A percentile compares a stretch with the other conserved stretches of the same genome.
Evolutionary conservation across 1,140 invertebrate genomes (phyloP).

Genomic region (Harpegnathos saltator): DNA sequence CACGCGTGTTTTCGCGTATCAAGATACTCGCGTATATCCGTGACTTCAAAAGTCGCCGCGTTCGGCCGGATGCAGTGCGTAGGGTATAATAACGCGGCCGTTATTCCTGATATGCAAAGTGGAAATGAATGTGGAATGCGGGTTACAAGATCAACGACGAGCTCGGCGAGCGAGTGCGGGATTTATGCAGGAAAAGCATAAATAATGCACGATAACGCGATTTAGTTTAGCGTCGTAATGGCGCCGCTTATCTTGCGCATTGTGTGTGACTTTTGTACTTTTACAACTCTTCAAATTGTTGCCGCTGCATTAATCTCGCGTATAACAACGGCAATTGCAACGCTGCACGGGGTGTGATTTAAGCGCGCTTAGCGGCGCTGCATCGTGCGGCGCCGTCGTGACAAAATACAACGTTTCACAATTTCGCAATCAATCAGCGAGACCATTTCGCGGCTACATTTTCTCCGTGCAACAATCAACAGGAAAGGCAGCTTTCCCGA

Average conservation of each 20-base stretch:
- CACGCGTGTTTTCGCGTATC: conserved; percentile 3
- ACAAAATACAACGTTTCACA: neutral
- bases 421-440: too few species aligned
- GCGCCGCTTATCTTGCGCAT: conserved; percentile 22
- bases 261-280: neutral
- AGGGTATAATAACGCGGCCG: conserved; percentile 38
- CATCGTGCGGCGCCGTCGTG: neutral
- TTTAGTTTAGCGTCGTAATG: conserved; percentile 31
- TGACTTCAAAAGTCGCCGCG: conserved; percentile 24
- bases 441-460: too few species aligned
- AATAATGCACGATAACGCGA: conserved; percentile 39
- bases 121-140: conserved; percentile 37
- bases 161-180: neutral
- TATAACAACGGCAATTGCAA: too few species aligned
- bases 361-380: neutral
- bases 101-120: conserved; percentile 56
- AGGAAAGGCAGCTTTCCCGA: too few species aligned
- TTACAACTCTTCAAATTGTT: conserved; percentile 24
- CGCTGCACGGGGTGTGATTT: neutral
- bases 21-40: neutral
- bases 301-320: conserved; percentile 16
- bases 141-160: conserved; percentile 51
- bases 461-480: too few species aligned
- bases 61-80: conserved; percentile 12
- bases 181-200: conserved; percentile 38